phyloP scores from a whole-genome alignment of 2,113 vertebrate species.

The Tenebrosternarchus preto region DNA sequence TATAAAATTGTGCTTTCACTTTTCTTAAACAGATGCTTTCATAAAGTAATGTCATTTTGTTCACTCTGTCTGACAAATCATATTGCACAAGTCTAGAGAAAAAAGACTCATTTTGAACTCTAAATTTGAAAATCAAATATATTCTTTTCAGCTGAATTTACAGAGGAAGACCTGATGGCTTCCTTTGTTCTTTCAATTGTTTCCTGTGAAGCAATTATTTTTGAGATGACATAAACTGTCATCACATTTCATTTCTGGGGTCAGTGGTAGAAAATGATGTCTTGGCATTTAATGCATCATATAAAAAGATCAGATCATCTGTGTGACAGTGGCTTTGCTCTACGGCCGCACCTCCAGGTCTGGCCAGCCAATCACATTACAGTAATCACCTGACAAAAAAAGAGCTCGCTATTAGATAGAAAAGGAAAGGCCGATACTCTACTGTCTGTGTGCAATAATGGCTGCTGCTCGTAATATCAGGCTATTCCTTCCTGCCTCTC shows the following conservation, averaged over 20 bases:
- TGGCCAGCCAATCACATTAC: conserved; percentile 46
- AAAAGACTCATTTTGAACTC: no score
- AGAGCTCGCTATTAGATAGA: conserved; percentile 18
- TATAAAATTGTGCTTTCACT: no score
- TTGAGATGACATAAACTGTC: conserved; percentile 51
- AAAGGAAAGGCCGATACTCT: neutral
- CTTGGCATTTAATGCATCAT: conserved; percentile 62
- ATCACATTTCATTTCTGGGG: conserved; percentile 50
- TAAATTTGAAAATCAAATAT: neutral
- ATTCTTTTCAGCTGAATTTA: conserved; percentile 20
- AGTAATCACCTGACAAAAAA: conserved; percentile 32
- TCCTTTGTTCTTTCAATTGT: neutral
- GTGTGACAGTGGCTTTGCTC: conserved; percentile 58
- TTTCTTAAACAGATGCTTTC: no score
- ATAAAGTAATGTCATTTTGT: no score
- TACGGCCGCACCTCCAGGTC: conserved; percentile 31
- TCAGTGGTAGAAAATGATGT: conserved; percentile 48
- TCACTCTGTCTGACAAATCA: no score
- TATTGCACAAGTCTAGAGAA: no score
- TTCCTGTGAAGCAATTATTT: conserved; percentile 39
- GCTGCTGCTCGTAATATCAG: conserved; percentile 13
- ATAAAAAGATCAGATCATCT: conserved; percentile 62
- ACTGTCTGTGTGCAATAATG: conserved; percentile 21
- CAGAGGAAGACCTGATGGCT: conserved; percentile 17
- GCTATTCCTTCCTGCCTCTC: conserved; percentile 1